These are phyloP conservation scores for Lithophane socia DNA, from an alignment of 2,888 invertebrate species.

Conservation along the genomic window DNA sequence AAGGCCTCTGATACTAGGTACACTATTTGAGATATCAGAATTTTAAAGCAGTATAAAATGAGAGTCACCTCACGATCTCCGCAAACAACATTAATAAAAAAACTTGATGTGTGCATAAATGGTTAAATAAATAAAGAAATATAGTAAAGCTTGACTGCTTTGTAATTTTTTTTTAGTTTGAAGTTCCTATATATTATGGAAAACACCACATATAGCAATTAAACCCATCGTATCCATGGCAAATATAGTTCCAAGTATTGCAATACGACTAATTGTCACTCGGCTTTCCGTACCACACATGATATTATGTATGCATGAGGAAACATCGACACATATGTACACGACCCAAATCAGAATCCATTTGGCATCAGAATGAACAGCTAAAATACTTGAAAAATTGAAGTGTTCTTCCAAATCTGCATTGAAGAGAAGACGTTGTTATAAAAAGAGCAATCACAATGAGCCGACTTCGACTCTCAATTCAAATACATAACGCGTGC, in stretches of 20 bases:
- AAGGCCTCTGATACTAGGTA: too few species aligned
- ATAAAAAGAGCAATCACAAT: constrained; percentile 70
- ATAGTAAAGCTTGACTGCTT: too few species aligned
- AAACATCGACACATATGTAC: constrained; percentile 8
- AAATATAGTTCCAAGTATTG: constrained; percentile 28
- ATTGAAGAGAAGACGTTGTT: constrained; percentile 58
- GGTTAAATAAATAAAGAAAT: too few species aligned
- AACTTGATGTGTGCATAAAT: constrained; percentile 35
- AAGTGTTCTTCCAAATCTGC: constrained; percentile 56
- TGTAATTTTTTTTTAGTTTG: neutral
- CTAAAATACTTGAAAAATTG: constrained; percentile 47
- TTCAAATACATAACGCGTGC: constrained; percentile 78
- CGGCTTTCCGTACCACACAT: neutral
- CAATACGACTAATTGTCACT: constrained; percentile 42
- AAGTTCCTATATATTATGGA: too few species aligned
- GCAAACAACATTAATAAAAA: constrained; percentile 59
- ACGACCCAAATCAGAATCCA: constrained; percentile 51
- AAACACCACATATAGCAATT: constrained; percentile 14
- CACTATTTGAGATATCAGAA: constrained; percentile 51
- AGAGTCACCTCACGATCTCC: constrained; percentile 47
- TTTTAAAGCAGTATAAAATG: constrained; percentile 41
- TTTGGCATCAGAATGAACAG: constrained; percentile 30
- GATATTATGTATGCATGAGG: constrained; percentile 46
- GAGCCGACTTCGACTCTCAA: constrained; percentile 65
- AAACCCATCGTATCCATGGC: constrained; percentile 1